These are phyloP conservation scores for Allygus modestus DNA, from an alignment of 2,888 invertebrate species.

Conservation along the genomic window DNA sequence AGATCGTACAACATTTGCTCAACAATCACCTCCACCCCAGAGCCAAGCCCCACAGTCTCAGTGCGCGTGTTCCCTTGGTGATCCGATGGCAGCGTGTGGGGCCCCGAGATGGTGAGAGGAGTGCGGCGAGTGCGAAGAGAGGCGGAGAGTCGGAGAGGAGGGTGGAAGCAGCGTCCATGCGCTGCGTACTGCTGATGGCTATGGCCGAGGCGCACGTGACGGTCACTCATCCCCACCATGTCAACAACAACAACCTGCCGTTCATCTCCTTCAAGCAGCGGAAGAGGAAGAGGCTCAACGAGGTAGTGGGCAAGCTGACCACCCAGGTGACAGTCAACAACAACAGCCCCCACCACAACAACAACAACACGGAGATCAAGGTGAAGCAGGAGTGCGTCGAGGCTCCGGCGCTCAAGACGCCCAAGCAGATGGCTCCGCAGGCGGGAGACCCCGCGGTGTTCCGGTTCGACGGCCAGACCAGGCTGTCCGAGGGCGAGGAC, in stretches of 20 bases:
- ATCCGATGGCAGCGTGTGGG: slow-evolving; percentile 20
- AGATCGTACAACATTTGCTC: not conserved
- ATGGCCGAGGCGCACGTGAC: slow-evolving; percentile 79
- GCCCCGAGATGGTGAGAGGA: slow-evolving; percentile 32
- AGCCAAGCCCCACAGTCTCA: not conserved
- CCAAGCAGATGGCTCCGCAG: slow-evolving; percentile 72
- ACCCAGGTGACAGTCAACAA: slow-evolving; percentile 75
- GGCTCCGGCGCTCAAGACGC: slow-evolving; percentile 71
- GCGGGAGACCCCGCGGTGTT: slow-evolving; percentile 76
- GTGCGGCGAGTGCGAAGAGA: not conserved
- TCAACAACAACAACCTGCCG: slow-evolving; percentile 76
- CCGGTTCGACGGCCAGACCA: slow-evolving; percentile 75
- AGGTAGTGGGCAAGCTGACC: slow-evolving; percentile 87
- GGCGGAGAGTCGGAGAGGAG: slow-evolving; percentile 10
- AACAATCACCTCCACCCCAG: not conserved
- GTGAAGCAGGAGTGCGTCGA: slow-evolving; percentile 69
- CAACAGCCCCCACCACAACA: slow-evolving; percentile 74
- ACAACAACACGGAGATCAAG: slow-evolving; percentile 74
- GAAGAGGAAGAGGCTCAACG: slow-evolving; percentile 88
- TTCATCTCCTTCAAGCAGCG: slow-evolving; percentile 81
- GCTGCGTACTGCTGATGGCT: slow-evolving; percentile 82
- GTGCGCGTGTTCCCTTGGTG: slow-evolving; percentile 32
- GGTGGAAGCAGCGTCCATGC: slow-evolving; percentile 73
- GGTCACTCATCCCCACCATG: slow-evolving; percentile 68
- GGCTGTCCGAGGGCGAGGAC: slow-evolving; percentile 72